Evolutionary conservation across 2,797 vertebrate species (phyloP).

Genomic region (Alectoris magna): DNA sequence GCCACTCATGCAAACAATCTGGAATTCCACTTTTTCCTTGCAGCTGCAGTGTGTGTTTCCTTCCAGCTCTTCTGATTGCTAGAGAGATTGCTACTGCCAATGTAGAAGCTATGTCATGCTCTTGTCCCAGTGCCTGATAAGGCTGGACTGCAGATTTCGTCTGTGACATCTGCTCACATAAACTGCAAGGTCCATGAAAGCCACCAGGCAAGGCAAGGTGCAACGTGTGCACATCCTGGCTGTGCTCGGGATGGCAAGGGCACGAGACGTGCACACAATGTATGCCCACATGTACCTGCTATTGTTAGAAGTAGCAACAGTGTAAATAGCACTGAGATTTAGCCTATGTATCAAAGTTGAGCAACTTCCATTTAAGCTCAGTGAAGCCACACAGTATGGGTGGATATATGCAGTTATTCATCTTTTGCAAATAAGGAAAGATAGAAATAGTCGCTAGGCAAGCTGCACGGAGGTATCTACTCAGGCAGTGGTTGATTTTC

Average conservation of each 20-base stretch:
- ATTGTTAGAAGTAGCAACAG: not conserved
- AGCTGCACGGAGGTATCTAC: not conserved
- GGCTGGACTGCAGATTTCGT: not conserved
- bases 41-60: fast-evolving
- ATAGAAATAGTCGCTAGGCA: not conserved
- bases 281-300: not conserved
- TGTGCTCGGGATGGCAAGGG: not conserved
- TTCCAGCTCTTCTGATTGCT: not conserved
- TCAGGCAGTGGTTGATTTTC: not conserved
- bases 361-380: not conserved
- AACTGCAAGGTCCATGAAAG: not conserved
- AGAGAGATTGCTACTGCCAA: not conserved
- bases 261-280: not conserved
- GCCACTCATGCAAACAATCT: not conserved
- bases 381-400: not conserved
- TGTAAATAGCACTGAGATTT: not conserved
- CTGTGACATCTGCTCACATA: not conserved
- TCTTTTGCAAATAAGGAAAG: not conserved
- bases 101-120: not conserved
- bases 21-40: not conserved
- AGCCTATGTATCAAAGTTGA: not conserved
- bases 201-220: not conserved
- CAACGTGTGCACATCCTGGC: not conserved
- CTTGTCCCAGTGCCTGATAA: not conserved
- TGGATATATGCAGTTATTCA: not conserved